Evolutionary conservation across 2,797 vertebrate species (phyloP).

Genomic region (Gadopsis marmoratus): DNA sequence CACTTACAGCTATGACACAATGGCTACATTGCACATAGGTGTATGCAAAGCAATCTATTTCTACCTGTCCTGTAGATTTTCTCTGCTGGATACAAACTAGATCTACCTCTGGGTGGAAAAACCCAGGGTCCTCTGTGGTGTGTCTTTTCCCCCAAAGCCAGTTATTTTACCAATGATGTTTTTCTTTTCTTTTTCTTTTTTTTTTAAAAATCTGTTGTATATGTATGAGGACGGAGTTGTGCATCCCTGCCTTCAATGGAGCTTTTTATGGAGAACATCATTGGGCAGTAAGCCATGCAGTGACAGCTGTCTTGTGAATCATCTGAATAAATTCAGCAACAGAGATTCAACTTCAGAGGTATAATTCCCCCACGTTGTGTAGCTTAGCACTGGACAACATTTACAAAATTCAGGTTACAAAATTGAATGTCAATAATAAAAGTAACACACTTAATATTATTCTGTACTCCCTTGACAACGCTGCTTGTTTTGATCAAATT

Average conservation of each 20-base stretch:
- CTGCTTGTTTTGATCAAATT: conserved; percentile 31
- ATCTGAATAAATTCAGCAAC: conserved; percentile 65
- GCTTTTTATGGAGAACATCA: conserved; percentile 71
- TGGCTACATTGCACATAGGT: conserved; percentile 71
- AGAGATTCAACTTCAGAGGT: conserved; percentile 63
- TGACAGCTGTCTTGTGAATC: conserved; percentile 77
- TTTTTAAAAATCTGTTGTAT: conserved; percentile 57
- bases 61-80: conserved; percentile 56
- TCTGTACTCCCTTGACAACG: conserved; percentile 4
- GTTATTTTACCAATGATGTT: conserved; percentile 56
- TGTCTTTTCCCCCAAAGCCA: conserved; percentile 44
- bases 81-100: conserved; percentile 33
- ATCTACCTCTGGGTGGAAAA: conserved; percentile 36
- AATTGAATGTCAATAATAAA: conserved; percentile 47
- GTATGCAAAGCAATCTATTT: conserved; percentile 79
- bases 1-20: conserved; percentile 77
- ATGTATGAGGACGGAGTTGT: conserved; percentile 67
- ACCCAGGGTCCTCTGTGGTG: conserved; percentile 16
- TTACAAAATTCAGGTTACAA: conserved; percentile 37
- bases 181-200: too few species aligned
- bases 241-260: conserved; percentile 55
- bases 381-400: conserved; percentile 39
- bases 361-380: conserved; percentile 38
- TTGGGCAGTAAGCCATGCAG: conserved; percentile 73
- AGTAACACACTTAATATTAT: conserved; percentile 24